Base-by-base conservation (phyloP, 2,888 invertebrate genomes). In the Arctia plantaginis region DNA sequence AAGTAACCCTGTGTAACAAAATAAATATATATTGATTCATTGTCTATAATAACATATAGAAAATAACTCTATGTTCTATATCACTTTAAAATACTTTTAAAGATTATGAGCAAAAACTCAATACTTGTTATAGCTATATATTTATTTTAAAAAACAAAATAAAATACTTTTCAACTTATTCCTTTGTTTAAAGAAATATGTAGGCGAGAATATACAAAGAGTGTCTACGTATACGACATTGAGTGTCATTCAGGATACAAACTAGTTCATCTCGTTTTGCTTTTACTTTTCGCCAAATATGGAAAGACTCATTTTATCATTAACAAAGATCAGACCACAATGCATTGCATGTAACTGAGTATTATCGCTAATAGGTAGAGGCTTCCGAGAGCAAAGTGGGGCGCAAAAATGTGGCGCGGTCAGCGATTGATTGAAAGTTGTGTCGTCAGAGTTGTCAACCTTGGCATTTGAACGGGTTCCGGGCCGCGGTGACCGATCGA, bases 391-490 rank as follows among this genome's bases (percentile, higher is more conserved):
- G 39, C 55, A 69, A 92, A 93, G 93, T 93, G 91, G 93, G 92
- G 93, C 93, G 93, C 93, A 94, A 94, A 93, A 94, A 94, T 95
- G 94, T 93, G 90, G 94, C 94, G 90, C 92, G 90, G 90, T 88
- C 91, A 80, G 62, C 80, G 90, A 91, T 91, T 86, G 90, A 92
- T 94, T 92, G 95, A 95, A 95, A 95, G 95, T 95, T 93, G 93
- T 94, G 94, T 94, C 94, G 95, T 94, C 94, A 93, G 91, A 95
- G 93, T 95, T 91, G 95, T 92, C 95, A 95, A 93, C 95, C 95
- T 95, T 95, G 95, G 95, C 95, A 95, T 95, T 95, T 95, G 93
- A 93, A 90, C 92, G 93, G 94, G 94, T 95, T 95, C 95, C 95
- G 95, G 88, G 88, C 90, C 84, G 86, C 87, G 82, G 89, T 90